Evolutionary conservation across 2,797 vertebrate species (phyloP).

Genomic region (Danio tinwini): DNA sequence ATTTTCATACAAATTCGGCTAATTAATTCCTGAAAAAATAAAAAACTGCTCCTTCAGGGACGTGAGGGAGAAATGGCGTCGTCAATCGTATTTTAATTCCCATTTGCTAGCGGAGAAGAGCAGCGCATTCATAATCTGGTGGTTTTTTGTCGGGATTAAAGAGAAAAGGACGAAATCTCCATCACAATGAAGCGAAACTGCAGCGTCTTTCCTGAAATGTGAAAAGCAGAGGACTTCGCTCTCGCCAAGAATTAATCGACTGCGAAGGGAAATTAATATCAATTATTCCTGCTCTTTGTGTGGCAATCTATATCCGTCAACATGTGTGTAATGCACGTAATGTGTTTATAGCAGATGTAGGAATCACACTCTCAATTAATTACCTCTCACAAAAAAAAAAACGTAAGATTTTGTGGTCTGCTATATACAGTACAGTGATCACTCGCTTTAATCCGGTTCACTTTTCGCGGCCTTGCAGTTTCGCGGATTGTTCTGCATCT

Average conservation of each 20-base stretch:
- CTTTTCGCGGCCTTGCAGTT: too few species aligned
- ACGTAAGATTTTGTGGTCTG: too few species aligned
- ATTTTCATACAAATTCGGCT: conserved; percentile 72
- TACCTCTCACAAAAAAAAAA: too few species aligned
- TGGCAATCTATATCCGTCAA: conserved; percentile 26
- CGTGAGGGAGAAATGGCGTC: conserved; percentile 27
- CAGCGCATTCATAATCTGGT: conserved; percentile 67
- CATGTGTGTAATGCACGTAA: conserved; percentile 18
- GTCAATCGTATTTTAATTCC: conserved; percentile 61
- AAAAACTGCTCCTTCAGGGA: conserved; percentile 56
- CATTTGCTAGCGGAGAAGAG: conserved; percentile 56
- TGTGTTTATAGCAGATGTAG: conserved; percentile 2
- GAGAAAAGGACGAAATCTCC: conserved; percentile 64
- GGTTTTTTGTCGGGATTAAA: conserved; percentile 65
- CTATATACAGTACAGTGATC: too few species aligned
- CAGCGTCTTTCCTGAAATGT: conserved; percentile 61
- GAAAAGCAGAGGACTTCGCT: conserved; percentile 54
- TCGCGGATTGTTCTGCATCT: too few species aligned
- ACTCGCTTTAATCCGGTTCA: too few species aligned
- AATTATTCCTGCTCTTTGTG: conserved; percentile 50
- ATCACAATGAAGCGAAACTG: conserved; percentile 64
- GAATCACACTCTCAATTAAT: background rate
- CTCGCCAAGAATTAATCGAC: conserved; percentile 59
- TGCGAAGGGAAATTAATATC: conserved; percentile 57
- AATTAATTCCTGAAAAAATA: conserved; percentile 65